Conservation (phyloP, 2,888 invertebrate genomes). For the Tenthredo notha region DNA sequence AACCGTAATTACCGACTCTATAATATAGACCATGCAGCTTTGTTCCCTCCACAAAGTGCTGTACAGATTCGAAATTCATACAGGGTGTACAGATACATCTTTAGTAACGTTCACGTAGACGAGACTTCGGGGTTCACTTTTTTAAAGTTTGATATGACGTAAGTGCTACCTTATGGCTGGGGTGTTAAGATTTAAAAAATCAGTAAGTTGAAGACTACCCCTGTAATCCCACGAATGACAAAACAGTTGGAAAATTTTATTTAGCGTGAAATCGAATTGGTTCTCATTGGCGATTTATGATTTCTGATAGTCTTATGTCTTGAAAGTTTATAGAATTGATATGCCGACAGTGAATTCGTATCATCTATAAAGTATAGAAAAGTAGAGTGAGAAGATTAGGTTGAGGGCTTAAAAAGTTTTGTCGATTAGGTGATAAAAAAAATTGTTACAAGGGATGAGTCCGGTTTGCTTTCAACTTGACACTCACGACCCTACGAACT, state of each 20-base stretch:
- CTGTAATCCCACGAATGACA: neutral
- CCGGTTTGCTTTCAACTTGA: constrained; percentile 37
- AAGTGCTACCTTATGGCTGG: neutral
- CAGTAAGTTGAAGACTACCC: neutral
- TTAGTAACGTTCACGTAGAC: neutral
- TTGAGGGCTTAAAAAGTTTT: constrained; percentile 23
- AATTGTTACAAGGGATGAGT: constrained; percentile 36
- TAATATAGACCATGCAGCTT: neutral
- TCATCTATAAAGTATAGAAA: neutral
- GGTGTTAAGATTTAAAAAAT: neutral
- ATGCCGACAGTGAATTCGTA: neutral
- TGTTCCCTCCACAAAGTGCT: neutral
- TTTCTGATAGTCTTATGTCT: neutral
- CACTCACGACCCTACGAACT: constrained; percentile 40
- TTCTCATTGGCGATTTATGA: neutral
- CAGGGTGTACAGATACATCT: neutral
- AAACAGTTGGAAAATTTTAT: neutral
- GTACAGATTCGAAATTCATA: neutral
- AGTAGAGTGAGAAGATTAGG: constrained; percentile 26
- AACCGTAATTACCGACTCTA: neutral
- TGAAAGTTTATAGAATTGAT: neutral
- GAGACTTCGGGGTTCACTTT: neutral
- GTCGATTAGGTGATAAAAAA: constrained; percentile 23
- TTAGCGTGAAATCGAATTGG: neutral
- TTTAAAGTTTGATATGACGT: neutral